Conservation (phyloP, 2,113 vertebrate species). For the Ciconia boyciana region DNA sequence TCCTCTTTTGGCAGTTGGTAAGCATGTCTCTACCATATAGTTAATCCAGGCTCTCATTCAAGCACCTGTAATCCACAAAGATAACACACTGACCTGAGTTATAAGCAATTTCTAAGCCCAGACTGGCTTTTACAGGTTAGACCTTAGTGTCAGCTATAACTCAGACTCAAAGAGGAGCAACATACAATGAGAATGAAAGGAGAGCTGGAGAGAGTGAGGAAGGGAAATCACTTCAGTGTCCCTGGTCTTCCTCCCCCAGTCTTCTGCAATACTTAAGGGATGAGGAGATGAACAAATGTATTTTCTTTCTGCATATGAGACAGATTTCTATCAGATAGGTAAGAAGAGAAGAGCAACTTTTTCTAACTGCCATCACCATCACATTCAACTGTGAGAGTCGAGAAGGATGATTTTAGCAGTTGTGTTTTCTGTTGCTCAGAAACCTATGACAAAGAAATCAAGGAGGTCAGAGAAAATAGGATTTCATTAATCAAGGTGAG, state of each 20-base stretch:
- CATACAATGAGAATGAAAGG: not conserved
- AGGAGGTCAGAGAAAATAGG: not conserved
- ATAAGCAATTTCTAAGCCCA: not conserved
- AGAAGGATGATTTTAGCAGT: not conserved
- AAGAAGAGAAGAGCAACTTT: not conserved
- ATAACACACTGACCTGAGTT: not conserved
- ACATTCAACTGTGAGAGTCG: not conserved
- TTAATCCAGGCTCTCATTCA: not conserved
- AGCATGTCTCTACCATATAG: not conserved
- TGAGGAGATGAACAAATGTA: not conserved
- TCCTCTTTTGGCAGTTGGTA: not conserved
- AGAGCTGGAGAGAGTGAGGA: not conserved
- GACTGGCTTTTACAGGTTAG: not conserved
- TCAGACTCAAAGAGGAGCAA: not conserved
- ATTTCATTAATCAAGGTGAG: constrained; percentile 1
- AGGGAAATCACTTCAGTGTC: not conserved
- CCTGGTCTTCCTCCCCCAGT: not conserved
- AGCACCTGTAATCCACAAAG: not conserved
- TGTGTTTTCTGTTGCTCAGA: not conserved
- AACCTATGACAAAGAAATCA: not conserved
- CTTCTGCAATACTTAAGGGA: not conserved
- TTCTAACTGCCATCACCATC: not conserved
- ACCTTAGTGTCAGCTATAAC: not conserved
- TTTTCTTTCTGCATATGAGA: not conserved
- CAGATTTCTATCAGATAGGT: not conserved